Evolutionary conservation across 2,797 vertebrate species (phyloP).

Genomic region (Rhinogobio ventralis): DNA sequence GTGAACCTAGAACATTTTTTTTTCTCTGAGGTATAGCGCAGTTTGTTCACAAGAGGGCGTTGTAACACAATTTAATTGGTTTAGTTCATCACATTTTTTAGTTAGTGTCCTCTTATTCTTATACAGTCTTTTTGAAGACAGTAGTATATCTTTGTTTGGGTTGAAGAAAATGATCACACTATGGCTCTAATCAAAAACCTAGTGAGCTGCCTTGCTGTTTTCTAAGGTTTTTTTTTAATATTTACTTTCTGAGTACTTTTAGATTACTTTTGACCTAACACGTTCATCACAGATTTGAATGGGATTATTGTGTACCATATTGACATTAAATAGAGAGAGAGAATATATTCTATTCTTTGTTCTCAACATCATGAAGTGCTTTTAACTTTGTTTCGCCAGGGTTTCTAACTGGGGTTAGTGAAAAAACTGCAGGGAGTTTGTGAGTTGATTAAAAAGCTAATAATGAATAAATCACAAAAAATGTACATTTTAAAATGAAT

Average conservation of each 20-base stretch:
- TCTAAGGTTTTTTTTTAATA: neutral
- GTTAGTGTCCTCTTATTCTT: neutral
- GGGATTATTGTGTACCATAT: neutral
- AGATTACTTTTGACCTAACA: neutral
- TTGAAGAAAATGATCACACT: neutral
- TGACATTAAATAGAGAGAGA: neutral
- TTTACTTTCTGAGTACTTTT: neutral
- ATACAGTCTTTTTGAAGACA: neutral
- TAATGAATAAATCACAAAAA: neutral
- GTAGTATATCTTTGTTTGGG: neutral
- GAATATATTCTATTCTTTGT: neutral
- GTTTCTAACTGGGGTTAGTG: neutral
- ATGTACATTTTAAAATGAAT: neutral
- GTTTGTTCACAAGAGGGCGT: constrained; percentile 22
- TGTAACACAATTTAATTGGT: neutral
- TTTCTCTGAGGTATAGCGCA: neutral
- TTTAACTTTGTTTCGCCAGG: neutral
- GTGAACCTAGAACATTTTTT: neutral
- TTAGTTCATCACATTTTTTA: neutral
- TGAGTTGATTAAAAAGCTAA: neutral
- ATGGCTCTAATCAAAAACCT: constrained; percentile 43
- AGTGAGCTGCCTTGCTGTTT: no score
- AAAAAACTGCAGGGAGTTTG: neutral
- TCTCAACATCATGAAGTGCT: neutral
- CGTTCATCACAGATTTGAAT: neutral